Conservation (phyloP, 64 coral and sea anemone species). For the Pocillopora verrucosa region DNA sequence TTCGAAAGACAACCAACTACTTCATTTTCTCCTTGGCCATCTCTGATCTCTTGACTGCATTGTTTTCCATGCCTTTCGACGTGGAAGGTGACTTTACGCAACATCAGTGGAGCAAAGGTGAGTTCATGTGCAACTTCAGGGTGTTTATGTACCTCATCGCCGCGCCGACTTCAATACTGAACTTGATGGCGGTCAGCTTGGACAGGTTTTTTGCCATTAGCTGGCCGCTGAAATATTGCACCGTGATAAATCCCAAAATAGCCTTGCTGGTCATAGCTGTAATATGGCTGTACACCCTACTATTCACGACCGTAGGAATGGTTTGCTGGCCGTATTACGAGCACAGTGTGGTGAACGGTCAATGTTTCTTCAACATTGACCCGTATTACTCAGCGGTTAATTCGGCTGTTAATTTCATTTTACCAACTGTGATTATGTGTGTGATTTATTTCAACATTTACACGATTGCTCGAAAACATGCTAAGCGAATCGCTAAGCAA, state of each 20-base stretch:
- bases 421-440: slow-evolving; percentile 80
- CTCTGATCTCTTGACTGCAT: slow-evolving; percentile 75
- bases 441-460: slow-evolving; percentile 86
- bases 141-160: slow-evolving; percentile 80
- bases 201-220: slow-evolving; percentile 83
- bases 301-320: slow-evolving; percentile 64
- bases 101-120: slow-evolving; percentile 58
- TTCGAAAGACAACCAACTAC: slow-evolving; percentile 71
- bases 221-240: slow-evolving; percentile 49
- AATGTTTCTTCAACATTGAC: slow-evolving; percentile 61
- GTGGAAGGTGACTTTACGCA: slow-evolving; percentile 36
- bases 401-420: slow-evolving; percentile 83
- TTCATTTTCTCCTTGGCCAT: slow-evolving; percentile 89
- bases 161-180: slow-evolving; percentile 83
- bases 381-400: slow-evolving; percentile 68
- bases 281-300: slow-evolving; percentile 72
- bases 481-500: slow-evolving; percentile 27
- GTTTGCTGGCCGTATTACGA: slow-evolving; percentile 68
- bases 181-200: slow-evolving; percentile 83
- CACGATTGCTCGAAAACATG: slow-evolving; percentile 74
- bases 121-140: slow-evolving; percentile 62
- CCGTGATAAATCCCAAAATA: slow-evolving; percentile 56
- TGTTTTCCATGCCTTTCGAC: slow-evolving; percentile 85
- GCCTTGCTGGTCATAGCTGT: slow-evolving; percentile 50
- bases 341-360: neutral